phyloP scores from a whole-genome alignment of 1,140 invertebrate species.

The Helicoverpa zea region DNA sequence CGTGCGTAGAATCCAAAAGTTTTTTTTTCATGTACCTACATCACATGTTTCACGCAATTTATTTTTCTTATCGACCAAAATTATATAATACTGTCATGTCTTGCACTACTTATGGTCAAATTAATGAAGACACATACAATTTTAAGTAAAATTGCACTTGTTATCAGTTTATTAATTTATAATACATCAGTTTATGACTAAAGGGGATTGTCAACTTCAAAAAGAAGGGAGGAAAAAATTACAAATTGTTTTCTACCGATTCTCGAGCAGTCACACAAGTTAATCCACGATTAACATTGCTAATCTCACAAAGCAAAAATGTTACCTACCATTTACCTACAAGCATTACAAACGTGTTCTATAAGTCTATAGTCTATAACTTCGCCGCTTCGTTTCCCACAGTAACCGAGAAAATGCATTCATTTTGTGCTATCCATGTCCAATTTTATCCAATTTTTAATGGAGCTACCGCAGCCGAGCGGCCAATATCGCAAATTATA shows the following conservation, averaged over 20 bases:
- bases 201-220: no score
- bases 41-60: background rate
- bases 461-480: slow-evolving; percentile 73
- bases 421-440: slow-evolving; percentile 63
- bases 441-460: slow-evolving; percentile 81
- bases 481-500: slow-evolving; percentile 80
- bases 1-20: background rate
- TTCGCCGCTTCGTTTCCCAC: slow-evolving; percentile 51
- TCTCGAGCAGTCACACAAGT: background rate
- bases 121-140: no score
- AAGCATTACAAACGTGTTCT: background rate
- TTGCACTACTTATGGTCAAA: no score
- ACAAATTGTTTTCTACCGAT: no score
- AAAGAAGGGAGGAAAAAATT: no score
- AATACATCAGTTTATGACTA: no score
- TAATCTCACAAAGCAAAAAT: background rate
- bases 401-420: slow-evolving; percentile 59
- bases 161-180: no score
- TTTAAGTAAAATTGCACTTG: no score
- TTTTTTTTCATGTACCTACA: background rate
- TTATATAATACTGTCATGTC: no score
- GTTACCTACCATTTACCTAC: background rate
- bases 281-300: background rate
- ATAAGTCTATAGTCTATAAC: background rate
- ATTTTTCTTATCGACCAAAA: background rate